These are phyloP conservation scores for Thymelicus acteon DNA, from an alignment of 2,888 invertebrate species.

Conservation along the genomic window DNA sequence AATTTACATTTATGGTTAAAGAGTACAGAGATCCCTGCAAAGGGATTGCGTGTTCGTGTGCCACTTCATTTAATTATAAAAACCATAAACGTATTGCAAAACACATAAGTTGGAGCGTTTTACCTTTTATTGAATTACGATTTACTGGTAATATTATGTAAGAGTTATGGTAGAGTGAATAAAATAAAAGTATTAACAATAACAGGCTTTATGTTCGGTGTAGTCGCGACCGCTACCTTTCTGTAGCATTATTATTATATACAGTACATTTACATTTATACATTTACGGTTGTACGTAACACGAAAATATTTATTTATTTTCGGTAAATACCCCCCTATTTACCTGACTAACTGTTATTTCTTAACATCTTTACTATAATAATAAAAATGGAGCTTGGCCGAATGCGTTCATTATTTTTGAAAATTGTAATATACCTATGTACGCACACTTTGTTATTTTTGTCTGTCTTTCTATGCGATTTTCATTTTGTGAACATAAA, in stretches of 20 bases:
- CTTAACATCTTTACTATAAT: no score
- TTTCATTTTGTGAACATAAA: no score
- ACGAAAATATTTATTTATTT: not conserved
- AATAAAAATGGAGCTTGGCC: no score
- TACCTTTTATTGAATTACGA: constrained; percentile 3
- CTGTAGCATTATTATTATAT: not conserved
- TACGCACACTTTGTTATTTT: no score
- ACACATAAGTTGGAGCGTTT: constrained; percentile 8
- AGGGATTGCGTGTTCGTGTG: constrained; percentile 17
- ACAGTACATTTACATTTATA: not conserved
- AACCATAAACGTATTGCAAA: constrained; percentile 15
- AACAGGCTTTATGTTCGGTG: not conserved
- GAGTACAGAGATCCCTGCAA: constrained; percentile 10
- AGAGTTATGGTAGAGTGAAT: constrained; percentile 4
- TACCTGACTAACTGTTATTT: no score
- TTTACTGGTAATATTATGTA: constrained; percentile 8
- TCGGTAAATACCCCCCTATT: no score
- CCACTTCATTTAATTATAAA: constrained; percentile 27
- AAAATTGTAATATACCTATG: no score
- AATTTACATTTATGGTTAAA: constrained; percentile 12
- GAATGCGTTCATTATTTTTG: no score
- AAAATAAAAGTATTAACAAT: constrained; percentile 12
- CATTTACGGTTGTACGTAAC: not conserved
- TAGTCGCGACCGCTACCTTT: not conserved
- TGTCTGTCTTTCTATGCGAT: no score